phyloP scores from a whole-genome alignment of 2,797 vertebrate species.

The Meda fulgida region DNA sequence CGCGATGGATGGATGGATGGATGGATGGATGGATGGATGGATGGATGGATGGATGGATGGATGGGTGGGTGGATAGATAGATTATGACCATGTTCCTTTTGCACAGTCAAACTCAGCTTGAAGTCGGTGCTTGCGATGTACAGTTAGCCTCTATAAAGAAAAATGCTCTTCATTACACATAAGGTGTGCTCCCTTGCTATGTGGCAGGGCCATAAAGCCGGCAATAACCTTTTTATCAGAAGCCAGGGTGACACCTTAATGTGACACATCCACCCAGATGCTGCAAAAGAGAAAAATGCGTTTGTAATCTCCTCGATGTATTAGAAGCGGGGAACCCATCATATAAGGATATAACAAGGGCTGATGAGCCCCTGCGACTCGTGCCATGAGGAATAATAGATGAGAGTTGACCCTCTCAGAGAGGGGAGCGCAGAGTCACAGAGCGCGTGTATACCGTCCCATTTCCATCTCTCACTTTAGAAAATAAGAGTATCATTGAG shows the following conservation, averaged over 20 bases:
- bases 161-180: constrained; percentile 62
- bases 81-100: background rate
- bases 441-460: constrained; percentile 57
- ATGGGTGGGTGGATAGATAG: too few species aligned
- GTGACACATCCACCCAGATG: constrained; percentile 63
- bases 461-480: constrained; percentile 66
- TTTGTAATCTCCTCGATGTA: constrained; percentile 68
- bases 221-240: constrained; percentile 66
- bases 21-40: too few species aligned
- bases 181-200: constrained; percentile 56
- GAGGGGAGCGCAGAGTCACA: constrained; percentile 64
- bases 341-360: constrained; percentile 70
- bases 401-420: constrained; percentile 72
- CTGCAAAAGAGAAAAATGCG: constrained; percentile 61
- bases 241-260: constrained; percentile 59
- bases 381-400: constrained; percentile 71
- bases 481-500: constrained; percentile 61
- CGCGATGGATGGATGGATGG: too few species aligned
- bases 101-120: background rate
- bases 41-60: too few species aligned
- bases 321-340: constrained; percentile 68
- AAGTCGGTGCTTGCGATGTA: background rate
- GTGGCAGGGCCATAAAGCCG: constrained; percentile 60
- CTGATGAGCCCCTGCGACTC: constrained; percentile 60
- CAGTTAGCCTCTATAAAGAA: constrained; percentile 55